Evolutionary conservation across 2,888 invertebrate genomes (phyloP).

Genomic region (Chaitophorus viminalis): DNA sequence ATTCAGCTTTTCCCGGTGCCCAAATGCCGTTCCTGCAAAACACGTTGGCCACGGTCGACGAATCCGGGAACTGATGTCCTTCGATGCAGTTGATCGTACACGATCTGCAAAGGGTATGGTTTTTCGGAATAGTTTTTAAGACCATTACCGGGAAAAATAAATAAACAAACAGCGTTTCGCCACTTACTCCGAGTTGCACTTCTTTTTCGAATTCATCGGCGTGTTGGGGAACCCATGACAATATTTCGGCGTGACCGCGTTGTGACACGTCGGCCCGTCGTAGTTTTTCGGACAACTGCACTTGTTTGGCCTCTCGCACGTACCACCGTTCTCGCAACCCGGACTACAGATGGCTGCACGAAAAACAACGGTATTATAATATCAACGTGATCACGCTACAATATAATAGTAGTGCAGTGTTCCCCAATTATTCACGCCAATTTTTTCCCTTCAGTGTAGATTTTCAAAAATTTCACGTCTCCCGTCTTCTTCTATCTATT

Average conservation of each 20-base stretch:
- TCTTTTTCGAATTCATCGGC: conserved; percentile 74
- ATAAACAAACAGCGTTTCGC: not conserved
- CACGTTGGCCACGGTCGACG: conserved; percentile 75
- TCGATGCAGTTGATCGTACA: conserved; percentile 77
- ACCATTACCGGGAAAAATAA: not conserved
- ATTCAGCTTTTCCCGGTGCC: conserved; percentile 75
- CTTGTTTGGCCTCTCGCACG: conserved; percentile 78
- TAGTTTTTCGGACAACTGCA: conserved; percentile 81
- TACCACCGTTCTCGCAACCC: conserved; percentile 82
- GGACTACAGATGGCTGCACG: conserved; percentile 78
- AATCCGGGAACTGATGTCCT: conserved; percentile 78
- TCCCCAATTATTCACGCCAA: too few species aligned
- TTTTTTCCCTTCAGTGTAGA: too few species aligned
- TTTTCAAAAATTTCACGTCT: too few species aligned
- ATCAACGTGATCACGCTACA: too few species aligned
- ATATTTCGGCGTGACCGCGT: conserved; percentile 66
- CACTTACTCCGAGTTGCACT: conserved; percentile 76
- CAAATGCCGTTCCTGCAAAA: conserved; percentile 78
- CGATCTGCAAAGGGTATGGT: conserved; percentile 68
- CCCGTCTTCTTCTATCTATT: too few species aligned
- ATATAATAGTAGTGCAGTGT: too few species aligned
- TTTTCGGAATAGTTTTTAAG: conserved; percentile 18
- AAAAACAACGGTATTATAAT: not conserved
- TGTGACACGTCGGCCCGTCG: conserved; percentile 79
- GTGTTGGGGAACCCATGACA: conserved; percentile 76